phyloP scores from a whole-genome alignment of 2,797 vertebrate genomes.

The Silurus lanzhouensis region DNA sequence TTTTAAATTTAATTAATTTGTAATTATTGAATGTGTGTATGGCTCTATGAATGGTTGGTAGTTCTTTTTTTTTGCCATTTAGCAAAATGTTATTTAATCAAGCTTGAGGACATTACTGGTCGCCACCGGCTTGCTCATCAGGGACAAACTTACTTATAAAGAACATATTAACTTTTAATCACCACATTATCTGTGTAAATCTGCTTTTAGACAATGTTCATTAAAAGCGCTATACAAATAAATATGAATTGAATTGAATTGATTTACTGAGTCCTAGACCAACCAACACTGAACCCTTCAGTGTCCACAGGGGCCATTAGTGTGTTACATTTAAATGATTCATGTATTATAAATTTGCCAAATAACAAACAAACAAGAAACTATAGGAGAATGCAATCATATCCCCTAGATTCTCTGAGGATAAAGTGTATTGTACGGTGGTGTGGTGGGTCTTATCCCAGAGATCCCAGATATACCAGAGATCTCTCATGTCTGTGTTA shows the following conservation, averaged over 20 bases:
- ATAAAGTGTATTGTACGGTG: not conserved
- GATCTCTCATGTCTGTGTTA: too few species aligned
- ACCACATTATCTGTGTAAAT: too few species aligned
- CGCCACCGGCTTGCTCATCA: too few species aligned
- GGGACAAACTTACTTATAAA: too few species aligned
- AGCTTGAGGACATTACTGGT: too few species aligned
- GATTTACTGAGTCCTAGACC: not conserved
- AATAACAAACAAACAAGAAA: slow-evolving; percentile 1
- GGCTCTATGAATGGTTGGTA: not conserved
- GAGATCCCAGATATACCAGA: too few species aligned
- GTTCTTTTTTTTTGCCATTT: not conserved
- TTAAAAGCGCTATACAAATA: too few species aligned
- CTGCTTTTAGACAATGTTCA: too few species aligned
- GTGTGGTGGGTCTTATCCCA: too few species aligned
- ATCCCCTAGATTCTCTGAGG: not conserved
- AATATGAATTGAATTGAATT: too few species aligned
- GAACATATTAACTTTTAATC: too few species aligned
- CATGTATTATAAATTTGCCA: slow-evolving; percentile 36
- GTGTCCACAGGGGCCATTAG: not conserved
- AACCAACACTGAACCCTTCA: slow-evolving; percentile 3
- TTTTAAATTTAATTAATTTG: not conserved
- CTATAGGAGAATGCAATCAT: not conserved
- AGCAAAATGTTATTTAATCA: not conserved
- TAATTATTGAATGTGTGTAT: not conserved
- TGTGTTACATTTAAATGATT: not conserved